Evolutionary conservation across 2,113 vertebrate genomes (phyloP), one percentile per base, ranked within the genome.

Genomic region (Notothenia rossii): DNA sequence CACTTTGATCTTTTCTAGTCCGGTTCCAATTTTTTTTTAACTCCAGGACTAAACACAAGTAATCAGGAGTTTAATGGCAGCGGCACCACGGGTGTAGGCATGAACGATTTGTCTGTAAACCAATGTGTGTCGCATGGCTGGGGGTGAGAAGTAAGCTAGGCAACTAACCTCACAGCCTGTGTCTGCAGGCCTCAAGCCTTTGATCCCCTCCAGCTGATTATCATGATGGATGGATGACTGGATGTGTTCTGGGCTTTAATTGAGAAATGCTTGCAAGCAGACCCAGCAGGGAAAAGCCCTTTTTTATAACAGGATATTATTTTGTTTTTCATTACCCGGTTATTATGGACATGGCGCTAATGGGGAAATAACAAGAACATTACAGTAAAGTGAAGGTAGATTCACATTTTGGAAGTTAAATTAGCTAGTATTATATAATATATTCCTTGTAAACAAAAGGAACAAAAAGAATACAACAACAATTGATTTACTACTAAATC

Each of bases 121-220:
- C 71, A 58, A 55, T 63, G 69, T 73, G 46, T 53, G 33, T 60
- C 54, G 68, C 58, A 65, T 68, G 51, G 75, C 65, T 81, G 75
- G 48, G 69, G 36, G 45, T 72, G 69, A 85, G 71, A 62, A 79
- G 58, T 71, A 65, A 75, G 59, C 67, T 77, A 15, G 29, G 65
- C 63, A 59, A 77, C 54, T 79, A 81, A 70, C 76, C 58, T 29
- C 61, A 73, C 60, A 67, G 73, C 75, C 68, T 77, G 12, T 72
- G 70, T 74, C 82, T 83, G 79, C 59, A 65, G 77, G 48, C 53
- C 72, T 77, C 67, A 86, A 89, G 78, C 85, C 67, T 89, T 93
- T 93, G 82, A 93, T 92, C 90, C 73, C 56, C 45, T 79, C 73
- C 56, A 88, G 80, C 86, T 88, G 86, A 92, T 91, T 87, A 85